Evolutionary conservation across 2,888 invertebrate genomes (phyloP), one percentile per base, ranked within the genome.

Genomic region (Hydriomena furcata): DNA sequence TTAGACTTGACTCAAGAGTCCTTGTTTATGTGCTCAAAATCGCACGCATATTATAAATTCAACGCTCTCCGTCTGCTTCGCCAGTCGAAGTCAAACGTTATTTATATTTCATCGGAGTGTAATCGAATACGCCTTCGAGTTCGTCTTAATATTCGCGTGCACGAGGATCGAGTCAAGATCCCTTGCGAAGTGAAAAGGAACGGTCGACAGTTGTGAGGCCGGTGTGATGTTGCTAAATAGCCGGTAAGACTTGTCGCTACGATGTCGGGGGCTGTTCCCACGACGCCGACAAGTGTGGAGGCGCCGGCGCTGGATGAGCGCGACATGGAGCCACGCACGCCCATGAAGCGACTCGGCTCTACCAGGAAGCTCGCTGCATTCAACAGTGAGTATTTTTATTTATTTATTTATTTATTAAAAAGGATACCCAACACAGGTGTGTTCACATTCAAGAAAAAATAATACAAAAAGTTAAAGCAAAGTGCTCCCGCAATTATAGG

Each of bases 271-370:
- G 72, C 94, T 82, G 98, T 20, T 0, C 5, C 20, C 1, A 4
- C 98, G 5, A 97, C 97, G 97, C 97, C 98, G 82, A 98, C 98
- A 6, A 97, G 97, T 97, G 92, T 41, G 94, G 98, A 84, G 94
- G 96, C 45, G 93, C 95, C 52, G 97, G 82, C 80, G 73, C 93
- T 95, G 92, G 95, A 95, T 84, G 95, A 95, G 76, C 94, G 93
- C 73, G 95, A 95, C 69, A 89, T 92, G 77, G 94, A 95, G 84
- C 91, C 94, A 60, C 94, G 94, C 74, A 95, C 95, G 63, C 95
- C 95, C 37, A 95, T 95, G 88, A 94, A 94, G 81, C 91, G 95
- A 54, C 92, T 95, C 60, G 95, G 95, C 71, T 95, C 95, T 59
- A 95, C 95, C 44, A 92, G 95, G 76, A 95, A 95, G 85, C 91